These are phyloP conservation scores for Helicoverpa zea DNA, from an alignment of 1,140 invertebrate genomes.

Conservation along the genomic window DNA sequence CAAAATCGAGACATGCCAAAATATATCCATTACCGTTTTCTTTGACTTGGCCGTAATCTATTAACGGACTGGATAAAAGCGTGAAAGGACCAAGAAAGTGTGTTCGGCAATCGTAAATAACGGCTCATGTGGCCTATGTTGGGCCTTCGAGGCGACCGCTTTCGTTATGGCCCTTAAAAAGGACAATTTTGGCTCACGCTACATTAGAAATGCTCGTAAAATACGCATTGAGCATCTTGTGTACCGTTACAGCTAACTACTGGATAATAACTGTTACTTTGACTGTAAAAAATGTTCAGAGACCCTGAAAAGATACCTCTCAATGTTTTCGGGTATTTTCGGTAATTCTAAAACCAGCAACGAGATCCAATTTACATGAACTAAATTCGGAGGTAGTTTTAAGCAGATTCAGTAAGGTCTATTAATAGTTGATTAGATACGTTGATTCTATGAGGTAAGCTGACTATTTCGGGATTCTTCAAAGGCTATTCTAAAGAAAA, in stretches of 20 bases:
- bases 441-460: no score
- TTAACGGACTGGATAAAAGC: conserved; percentile 34
- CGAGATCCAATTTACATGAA: no score
- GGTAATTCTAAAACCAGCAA: background rate
- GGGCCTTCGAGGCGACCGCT: conserved; percentile 15
- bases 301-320: background rate
- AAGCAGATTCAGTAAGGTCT: no score
- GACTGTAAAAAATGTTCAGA: conserved; percentile 4
- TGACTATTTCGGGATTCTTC: no score
- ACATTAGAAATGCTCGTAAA: conserved; percentile 51
- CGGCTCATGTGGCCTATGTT: conserved; percentile 50
- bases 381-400: no score
- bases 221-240: conserved; percentile 42
- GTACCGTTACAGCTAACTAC: conserved; percentile 20
- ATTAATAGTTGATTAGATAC: no score
- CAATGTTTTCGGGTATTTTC: background rate
- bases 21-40: conserved; percentile 37
- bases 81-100: conserved; percentile 40
- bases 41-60: conserved; percentile 35
- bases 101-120: conserved; percentile 61
- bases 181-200: conserved; percentile 60
- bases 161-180: conserved; percentile 57
- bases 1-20: conserved; percentile 19
- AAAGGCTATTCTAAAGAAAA: no score
- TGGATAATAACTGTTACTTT: conserved; percentile 26